Evolutionary conservation across 1,140 invertebrate species (phyloP), one percentile per base, ranked within the genome.

Genomic region (Diuraphis noxia): DNA sequence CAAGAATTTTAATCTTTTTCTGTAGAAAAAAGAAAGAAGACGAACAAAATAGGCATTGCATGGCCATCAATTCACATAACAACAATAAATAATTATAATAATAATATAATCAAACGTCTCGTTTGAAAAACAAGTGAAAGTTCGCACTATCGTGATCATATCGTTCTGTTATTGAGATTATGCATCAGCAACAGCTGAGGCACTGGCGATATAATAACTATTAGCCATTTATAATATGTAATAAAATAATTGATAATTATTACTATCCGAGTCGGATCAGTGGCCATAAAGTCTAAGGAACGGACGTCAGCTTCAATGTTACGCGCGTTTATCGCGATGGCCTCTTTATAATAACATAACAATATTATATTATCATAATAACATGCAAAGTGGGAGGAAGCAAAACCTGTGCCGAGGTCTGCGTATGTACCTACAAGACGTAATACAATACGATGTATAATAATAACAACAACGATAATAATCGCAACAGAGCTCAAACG

Each of bases 241-340:
- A 77, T 36, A 36, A 79, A 21, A 81, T 82, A 81, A 81, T 41
- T 40, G 13, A 30, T 38, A 40, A 41, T 40, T 38, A 81, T 82
- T 41, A 82, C 41, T 41, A 41, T 82, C 38, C 13, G 13, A 41
- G 81, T 30, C 81, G 81, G 81, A 41, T 41, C 81, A 82, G 40
- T 82, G 81, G 25, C 10, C 81, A 82, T 41, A 84, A 46, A 43
- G 41, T 43, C 41, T 49, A 30, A 84, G 23, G 41, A 84, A 17
- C 40, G 82, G 40, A 43, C 82, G 40, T 56, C 46, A 23, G 36
- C 38, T 88, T 88, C 86, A 88, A 88, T 88, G 52, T 88, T 88
- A 88, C 38, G 4, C 9, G 30, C 30, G 34, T 72, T 72, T 88
- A 88, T 88, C 87, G 30, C 56, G 52, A 88, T 88, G 87, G 38